A percentile compares a stretch with the other conserved stretches of the same genome.
phyloP scores from a whole-genome alignment of 2,888 invertebrate genomes.

The Stenoptilia bipunctidactyla region DNA sequence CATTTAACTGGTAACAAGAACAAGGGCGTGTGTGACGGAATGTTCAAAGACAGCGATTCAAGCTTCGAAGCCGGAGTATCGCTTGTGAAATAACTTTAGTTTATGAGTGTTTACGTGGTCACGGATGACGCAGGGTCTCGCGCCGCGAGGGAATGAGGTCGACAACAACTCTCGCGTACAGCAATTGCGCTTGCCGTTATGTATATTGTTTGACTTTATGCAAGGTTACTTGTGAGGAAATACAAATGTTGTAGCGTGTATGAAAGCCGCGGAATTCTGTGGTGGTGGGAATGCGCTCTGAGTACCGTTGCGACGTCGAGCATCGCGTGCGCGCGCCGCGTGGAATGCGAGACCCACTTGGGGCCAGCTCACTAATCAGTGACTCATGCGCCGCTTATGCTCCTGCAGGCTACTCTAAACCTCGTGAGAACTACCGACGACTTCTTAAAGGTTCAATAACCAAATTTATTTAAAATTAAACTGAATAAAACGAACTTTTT shows the following conservation, averaged over 20 bases:
- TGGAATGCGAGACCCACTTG: constrained; percentile 67
- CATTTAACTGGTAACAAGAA: constrained; percentile 6
- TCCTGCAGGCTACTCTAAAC: not conserved
- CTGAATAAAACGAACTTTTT: too few species aligned
- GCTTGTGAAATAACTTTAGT: constrained; percentile 25
- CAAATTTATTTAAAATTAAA: too few species aligned
- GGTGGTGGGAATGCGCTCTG: constrained; percentile 61
- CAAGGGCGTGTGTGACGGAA: constrained; percentile 16
- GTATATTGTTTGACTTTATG: not conserved
- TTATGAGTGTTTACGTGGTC: constrained; percentile 25
- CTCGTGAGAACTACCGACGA: too few species aligned
- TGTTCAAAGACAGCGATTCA: constrained; percentile 15
- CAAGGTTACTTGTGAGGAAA: constrained; percentile 1
- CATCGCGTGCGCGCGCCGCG: constrained; percentile 31
- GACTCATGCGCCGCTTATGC: constrained; percentile 40
- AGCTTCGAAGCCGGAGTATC: constrained; percentile 17
- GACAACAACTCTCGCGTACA: constrained; percentile 15
- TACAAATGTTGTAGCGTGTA: constrained; percentile 8
- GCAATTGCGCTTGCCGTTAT: constrained; percentile 2
- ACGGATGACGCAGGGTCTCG: constrained; percentile 22
- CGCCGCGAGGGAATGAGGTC: constrained; percentile 50
- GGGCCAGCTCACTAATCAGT: constrained; percentile 35
- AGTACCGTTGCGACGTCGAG: constrained; percentile 61
- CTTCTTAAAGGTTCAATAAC: too few species aligned
- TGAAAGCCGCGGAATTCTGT: constrained; percentile 47